Conservation (phyloP, 2,797 vertebrate genomes). For the Nannoperca australis region DNA sequence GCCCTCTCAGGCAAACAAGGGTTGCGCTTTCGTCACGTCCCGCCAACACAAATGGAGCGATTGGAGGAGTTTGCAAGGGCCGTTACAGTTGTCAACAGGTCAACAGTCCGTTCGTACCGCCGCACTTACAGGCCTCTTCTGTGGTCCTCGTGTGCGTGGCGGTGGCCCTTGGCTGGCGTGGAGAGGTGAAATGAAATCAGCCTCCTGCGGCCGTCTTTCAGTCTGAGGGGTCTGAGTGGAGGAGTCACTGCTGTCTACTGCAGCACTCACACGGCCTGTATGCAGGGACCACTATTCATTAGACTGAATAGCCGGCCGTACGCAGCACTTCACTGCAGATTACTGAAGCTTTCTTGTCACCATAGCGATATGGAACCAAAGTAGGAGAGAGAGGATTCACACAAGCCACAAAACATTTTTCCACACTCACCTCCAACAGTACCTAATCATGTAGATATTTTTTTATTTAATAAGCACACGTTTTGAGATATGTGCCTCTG, state of each 20-base stretch:
- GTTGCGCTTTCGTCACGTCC: constrained; percentile 44
- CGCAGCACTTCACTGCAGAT: constrained; percentile 39
- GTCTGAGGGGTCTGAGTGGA: constrained; percentile 54
- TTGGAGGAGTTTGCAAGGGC: constrained; percentile 41
- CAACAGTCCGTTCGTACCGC: constrained; percentile 30
- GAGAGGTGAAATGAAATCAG: constrained; percentile 48
- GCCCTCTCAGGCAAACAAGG: constrained; percentile 48
- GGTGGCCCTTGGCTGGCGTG: not conserved
- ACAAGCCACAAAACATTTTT: not conserved
- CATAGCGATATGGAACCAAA: constrained; percentile 25
- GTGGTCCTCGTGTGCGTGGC: constrained; percentile 6
- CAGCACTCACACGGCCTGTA: constrained; percentile 44
- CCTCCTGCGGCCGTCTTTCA: constrained; percentile 47
- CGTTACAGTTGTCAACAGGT: constrained; percentile 37
- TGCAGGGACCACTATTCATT: constrained; percentile 52
- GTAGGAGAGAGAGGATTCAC: constrained; percentile 1
- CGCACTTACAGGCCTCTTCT: constrained; percentile 29
- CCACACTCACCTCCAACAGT: not conserved
- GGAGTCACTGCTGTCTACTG: constrained; percentile 61
- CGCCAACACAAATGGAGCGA: constrained; percentile 38
- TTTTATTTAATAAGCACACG: not conserved
- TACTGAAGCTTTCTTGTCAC: constrained; percentile 29
- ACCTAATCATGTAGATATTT: not conserved
- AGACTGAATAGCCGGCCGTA: constrained; percentile 20
- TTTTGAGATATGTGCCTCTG: not conserved